Base-by-base conservation (phyloP, 2,888 invertebrate species). In the Sarcophaga rosellei region DNA sequence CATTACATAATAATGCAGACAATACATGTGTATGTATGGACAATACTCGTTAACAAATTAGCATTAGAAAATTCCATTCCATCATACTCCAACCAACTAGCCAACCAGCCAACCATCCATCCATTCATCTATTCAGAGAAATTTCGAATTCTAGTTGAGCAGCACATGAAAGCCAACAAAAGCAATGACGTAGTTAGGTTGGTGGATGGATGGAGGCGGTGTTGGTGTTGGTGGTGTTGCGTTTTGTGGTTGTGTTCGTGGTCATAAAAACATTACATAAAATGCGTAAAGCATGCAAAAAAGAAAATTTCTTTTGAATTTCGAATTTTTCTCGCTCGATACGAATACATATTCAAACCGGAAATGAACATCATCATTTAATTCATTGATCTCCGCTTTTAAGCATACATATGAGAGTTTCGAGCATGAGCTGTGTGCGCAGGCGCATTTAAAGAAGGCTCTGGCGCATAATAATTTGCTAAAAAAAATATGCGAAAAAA, bases 311-410 rank as follows among this genome's bases (percentile, higher is more conserved):
- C 53, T 76, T 65, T 63, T 57, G 25, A 63, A 70, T 8, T 68
- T 25, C 53, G 25, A 57, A 70, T 17, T 3, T 61, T 59, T 70
- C 12, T 57, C 57, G 45, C 47, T 53, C 44, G 73, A 77, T 79
- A 79, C 53, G 35, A 10, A 35, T 35, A 47, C 87, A 62, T 35
- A 74, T 57, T 77, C 73, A 85, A 82, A 87, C 69, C 87, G 85
- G 87, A 85, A 85, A 85, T 80, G 76, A 82, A 85, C 85, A 87
- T 82, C 85, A 86, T 20, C 77, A 74, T 53, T 25, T 25, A 78
- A 84, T 77, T 70, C 61, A 76, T 79, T 82, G 69, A 78, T 78
- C 78, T 77, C 23, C 25, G 17, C 15, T 53, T 53, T 53, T 53
- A 53, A 53, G 17, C 53, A 53, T 53, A 15, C 17, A 17, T 53